Base-by-base conservation (phyloP, 2,797 vertebrate genomes). In the Lemur catta region DNA sequence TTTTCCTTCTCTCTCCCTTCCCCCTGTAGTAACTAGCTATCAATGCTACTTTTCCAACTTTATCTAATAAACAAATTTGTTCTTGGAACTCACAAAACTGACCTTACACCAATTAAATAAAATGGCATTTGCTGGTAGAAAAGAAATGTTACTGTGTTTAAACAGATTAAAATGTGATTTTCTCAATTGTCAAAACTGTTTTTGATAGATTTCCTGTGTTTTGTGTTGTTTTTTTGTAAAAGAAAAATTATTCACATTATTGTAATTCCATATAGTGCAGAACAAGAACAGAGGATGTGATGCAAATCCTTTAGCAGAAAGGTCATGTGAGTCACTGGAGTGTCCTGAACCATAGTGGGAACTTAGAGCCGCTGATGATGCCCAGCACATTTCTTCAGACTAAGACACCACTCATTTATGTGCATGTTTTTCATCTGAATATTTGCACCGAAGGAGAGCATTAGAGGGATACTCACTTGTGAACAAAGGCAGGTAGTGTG, bases 241-340 rank as follows among this genome's bases (percentile, higher is more conserved):
- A 89, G 74, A 89, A 92, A 95, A 96, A 96, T 93, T 90, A 75
- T 95, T 96, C 97, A 89, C 93, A 93, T 97, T 96, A 94, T 86
- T 97, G 87, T 93, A 93, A 94, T 97, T 98, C 96, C 92, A 78
- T 96, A 84, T 20, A 59, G 92, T 35, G 6, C 87, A 92, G 89
- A 90, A 75, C 28, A 18, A 63, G 78, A 94, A 95, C 95, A 97
- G 95, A 97, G 93, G 96, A 97, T 93, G 55, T 97, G 95, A 95
- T 84, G 82, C 89, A 93, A 4, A 96, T 90, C 94, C 91, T 93
- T 88, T 65, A 69, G 63, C 63, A 93, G 80, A 96, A 97, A 96
- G 94, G 96, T 94, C 96, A 72, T 61, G 91, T 92, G 91, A 96
- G 78, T 97, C 95, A 96, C 28, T 82, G 35, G 43, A 71, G 80